These are phyloP conservation scores for Panurus biarmicus DNA, from an alignment of 2,113 vertebrate species.

Conservation along the genomic window DNA sequence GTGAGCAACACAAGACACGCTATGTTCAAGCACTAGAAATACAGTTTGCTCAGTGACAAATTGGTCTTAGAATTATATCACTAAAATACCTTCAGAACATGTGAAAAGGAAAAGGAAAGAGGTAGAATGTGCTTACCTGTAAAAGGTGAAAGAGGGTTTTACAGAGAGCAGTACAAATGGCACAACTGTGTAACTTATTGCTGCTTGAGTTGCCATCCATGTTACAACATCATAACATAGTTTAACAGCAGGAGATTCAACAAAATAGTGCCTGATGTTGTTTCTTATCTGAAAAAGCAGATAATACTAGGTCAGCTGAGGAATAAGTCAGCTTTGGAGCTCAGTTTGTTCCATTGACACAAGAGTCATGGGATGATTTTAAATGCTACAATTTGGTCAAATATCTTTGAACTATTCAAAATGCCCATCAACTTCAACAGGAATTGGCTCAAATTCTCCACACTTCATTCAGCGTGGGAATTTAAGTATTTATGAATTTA, in stretches of 20 bases:
- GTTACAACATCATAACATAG: constrained; percentile 86
- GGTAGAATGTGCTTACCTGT: constrained; percentile 75
- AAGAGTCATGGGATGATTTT: not conserved
- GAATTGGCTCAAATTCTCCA: not conserved
- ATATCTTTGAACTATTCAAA: not conserved
- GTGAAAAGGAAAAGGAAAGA: not conserved
- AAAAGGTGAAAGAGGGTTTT: constrained; percentile 87
- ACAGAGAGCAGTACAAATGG: constrained; percentile 92
- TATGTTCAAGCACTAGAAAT: not conserved
- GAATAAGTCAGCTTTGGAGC: not conserved
- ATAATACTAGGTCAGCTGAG: not conserved
- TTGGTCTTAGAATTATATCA: not conserved
- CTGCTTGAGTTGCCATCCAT: constrained; percentile 86
- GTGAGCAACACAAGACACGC: not conserved
- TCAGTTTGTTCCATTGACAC: not conserved
- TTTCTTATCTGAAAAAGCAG: constrained; percentile 80
- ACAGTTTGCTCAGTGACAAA: not conserved
- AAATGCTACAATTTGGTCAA: not conserved
- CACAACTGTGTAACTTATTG: constrained; percentile 93
- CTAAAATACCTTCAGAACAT: not conserved
- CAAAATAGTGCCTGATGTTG: constrained; percentile 86
- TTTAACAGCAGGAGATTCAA: constrained; percentile 76
- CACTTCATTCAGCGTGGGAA: not conserved
- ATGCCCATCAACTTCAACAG: not conserved
- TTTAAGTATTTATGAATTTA: not conserved